Evolutionary conservation across 2,888 invertebrate genomes (phyloP), one percentile per base, ranked within the genome.

Genomic region (Orthosia gracilis): DNA sequence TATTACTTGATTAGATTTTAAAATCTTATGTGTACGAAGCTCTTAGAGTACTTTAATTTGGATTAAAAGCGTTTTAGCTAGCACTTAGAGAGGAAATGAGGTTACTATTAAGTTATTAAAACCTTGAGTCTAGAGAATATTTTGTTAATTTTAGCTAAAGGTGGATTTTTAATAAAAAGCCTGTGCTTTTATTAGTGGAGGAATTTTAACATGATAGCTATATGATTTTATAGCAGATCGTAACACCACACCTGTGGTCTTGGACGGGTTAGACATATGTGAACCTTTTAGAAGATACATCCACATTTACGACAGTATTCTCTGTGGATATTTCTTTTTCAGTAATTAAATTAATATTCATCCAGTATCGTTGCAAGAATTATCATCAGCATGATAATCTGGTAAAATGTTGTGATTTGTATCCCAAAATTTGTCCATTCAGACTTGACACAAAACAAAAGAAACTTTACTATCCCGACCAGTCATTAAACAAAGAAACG

Each of bases 41-140:
- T 66, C 57, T 49, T 40, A 21, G 40, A 67, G 55, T 62, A 59
- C 40, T 80, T 52, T 65, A 52, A 62, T 69, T 47, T 61, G 55
- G 47, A 75, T 78, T 74, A 80, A 69, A 68, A 54, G 21, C 65
- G 11, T 40, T 66, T 78, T 58, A 40, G 71, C 65, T 50, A 47
- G 65, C 65, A 68, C 26, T 62, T 62, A 78, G 23, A 31, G 67
- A 18, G 52, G 21, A 54, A 67, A 68, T 45, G 40, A 61, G 26
- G 23, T 40, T 62, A 50, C 49, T 58, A 23, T 57, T 62, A 69
- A 50, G 47, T 47, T 63, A 52, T 58, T 78, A 69, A 71, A 65
- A 65, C 23, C 45, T 61, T 0, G 47, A 52, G 58, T 23, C 23
- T n/a, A 58, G 40, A 63, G 23, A 47, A n/a, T n/a, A 54, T 59